phyloP scores from a whole-genome alignment of 2,888 invertebrate genomes.

The Troides helena region DNA sequence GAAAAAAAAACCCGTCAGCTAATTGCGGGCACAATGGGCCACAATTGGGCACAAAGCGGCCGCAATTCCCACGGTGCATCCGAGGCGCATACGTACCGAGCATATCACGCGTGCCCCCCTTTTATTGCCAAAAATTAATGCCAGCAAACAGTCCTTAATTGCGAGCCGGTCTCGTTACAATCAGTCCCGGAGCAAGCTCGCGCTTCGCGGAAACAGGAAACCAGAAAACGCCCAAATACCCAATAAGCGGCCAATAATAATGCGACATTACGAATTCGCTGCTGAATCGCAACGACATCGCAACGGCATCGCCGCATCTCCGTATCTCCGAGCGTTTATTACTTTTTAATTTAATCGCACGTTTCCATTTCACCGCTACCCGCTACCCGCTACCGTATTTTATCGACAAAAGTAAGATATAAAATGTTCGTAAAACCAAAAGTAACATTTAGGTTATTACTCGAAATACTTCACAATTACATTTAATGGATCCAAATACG shows the following conservation, averaged over 20 bases:
- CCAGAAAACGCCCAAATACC: constrained; percentile 60
- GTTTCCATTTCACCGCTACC: constrained; percentile 41
- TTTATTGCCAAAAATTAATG: constrained; percentile 81
- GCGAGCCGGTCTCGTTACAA: constrained; percentile 67
- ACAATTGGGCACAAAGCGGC: constrained; percentile 57
- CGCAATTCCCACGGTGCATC: constrained; percentile 77
- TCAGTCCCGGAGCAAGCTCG: constrained; percentile 49
- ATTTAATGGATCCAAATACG: no score
- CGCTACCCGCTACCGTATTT: constrained; percentile 1
- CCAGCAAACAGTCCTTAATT: constrained; percentile 77
- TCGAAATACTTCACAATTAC: no score
- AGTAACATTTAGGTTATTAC: not conserved
- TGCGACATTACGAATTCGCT: constrained; percentile 60
- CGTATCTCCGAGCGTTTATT: constrained; percentile 45
- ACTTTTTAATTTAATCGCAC: constrained; percentile 69
- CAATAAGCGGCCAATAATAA: constrained; percentile 66
- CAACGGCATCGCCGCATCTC: constrained; percentile 40
- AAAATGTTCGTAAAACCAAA: constrained; percentile 1
- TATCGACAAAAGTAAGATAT: constrained; percentile 24
- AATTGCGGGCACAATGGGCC: constrained; percentile 75
- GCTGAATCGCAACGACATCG: constrained; percentile 47
- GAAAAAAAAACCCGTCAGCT: constrained; percentile 55
- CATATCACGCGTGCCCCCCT: constrained; percentile 48
- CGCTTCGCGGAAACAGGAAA: constrained; percentile 59
- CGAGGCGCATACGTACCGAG: constrained; percentile 66